A percentile compares a stretch with the other conserved stretches of the same genome.
Conservation (phyloP, 2,888 invertebrate species). For the Chelonus formosanus region DNA sequence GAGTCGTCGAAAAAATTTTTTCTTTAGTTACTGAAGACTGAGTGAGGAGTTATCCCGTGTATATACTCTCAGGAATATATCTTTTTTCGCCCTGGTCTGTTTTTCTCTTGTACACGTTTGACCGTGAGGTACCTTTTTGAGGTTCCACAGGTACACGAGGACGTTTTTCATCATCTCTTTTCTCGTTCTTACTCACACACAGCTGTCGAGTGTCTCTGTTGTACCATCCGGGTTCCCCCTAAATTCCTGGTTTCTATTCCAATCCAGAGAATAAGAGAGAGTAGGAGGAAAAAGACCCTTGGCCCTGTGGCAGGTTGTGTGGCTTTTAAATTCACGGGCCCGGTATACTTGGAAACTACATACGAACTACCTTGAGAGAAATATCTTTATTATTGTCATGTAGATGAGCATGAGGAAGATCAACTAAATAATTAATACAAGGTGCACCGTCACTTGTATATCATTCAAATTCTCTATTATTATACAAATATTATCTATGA, state of each 20-base stretch:
- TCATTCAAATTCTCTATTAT: too few species aligned
- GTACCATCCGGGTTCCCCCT: constrained; percentile 36
- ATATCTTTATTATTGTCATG: constrained; percentile 63
- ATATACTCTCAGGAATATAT: constrained; percentile 24
- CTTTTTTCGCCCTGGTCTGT: constrained; percentile 36
- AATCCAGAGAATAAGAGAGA: constrained; percentile 34
- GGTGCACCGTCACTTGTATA: not conserved
- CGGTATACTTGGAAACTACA: not conserved
- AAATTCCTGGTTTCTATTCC: constrained; percentile 59
- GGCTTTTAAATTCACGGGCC: constrained; percentile 49
- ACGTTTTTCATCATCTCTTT: constrained; percentile 43
- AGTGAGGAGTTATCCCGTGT: too few species aligned
- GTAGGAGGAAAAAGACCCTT: constrained; percentile 26
- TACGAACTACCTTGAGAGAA: constrained; percentile 39
- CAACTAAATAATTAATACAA: too few species aligned
- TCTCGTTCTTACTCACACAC: constrained; percentile 37
- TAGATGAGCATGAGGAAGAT: constrained; percentile 47
- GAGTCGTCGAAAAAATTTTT: constrained; percentile 34
- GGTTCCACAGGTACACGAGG: constrained; percentile 29
- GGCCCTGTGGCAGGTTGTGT: constrained; percentile 38
- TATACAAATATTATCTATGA: too few species aligned
- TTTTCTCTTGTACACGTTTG: constrained; percentile 27
- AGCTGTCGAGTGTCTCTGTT: constrained; percentile 31
- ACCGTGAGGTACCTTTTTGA: constrained; percentile 26
- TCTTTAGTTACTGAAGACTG: not conserved